These are phyloP conservation scores for chimpanzee (Pan troglodytes) DNA, from an alignment of 2,113 vertebrate genomes.

Conservation along the genomic window NHGRI_mPanTro3-v2.1_pri NC_072401.2:82854001-82854500, in stretches of 20 bases:
- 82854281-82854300: not conserved
- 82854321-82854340: not conserved
- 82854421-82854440: not conserved
- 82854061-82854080: not conserved
- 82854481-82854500: not conserved
- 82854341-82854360: not conserved
- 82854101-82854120: not conserved
- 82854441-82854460: not conserved
- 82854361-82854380: not conserved
- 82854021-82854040: not conserved
- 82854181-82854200: not conserved
- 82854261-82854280: not conserved
- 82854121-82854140: not conserved
- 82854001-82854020: not conserved
- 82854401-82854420: not conserved
- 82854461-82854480: not conserved
- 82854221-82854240: constrained; percentile 10
- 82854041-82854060: not conserved
- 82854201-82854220: not conserved
- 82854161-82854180: not conserved
- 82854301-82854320: not conserved
- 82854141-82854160: not conserved
- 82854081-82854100: not conserved
- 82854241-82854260: not conserved
- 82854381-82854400: not conserved